phyloP scores from a whole-genome alignment of 2,797 vertebrate species.

The Agapornis canus region DNA sequence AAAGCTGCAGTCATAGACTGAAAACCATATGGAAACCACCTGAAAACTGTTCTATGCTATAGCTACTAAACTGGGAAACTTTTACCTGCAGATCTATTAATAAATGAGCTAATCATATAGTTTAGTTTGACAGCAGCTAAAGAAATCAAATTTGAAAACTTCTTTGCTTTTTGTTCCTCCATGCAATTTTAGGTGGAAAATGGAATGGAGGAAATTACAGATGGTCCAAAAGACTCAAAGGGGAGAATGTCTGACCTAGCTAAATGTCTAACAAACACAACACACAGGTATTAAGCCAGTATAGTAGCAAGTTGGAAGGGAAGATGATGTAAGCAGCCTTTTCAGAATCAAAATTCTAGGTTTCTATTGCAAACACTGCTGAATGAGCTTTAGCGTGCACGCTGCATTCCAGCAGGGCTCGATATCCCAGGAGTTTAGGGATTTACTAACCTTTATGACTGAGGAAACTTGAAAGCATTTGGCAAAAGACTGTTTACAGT shows the following conservation, averaged over 20 bases:
- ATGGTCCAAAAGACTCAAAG: background rate
- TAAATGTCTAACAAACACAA: background rate
- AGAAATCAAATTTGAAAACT: background rate
- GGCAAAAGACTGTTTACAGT: conserved; percentile 62
- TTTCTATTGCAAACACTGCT: conserved; percentile 28
- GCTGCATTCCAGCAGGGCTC: conserved; percentile 50
- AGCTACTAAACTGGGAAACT: background rate
- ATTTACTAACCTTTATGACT: conserved; percentile 67
- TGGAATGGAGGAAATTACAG: background rate
- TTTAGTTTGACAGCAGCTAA: background rate
- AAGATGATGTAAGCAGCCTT: background rate
- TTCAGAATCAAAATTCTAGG: conserved; percentile 12
- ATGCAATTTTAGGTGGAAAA: background rate
- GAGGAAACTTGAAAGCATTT: conserved; percentile 63
- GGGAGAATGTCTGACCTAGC: background rate
- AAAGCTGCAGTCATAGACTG: background rate
- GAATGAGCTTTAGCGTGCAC: conserved; percentile 39
- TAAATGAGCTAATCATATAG: background rate
- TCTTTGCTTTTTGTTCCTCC: background rate
- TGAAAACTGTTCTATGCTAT: background rate
- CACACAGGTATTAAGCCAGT: background rate
- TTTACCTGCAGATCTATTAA: background rate
- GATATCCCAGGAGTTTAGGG: conserved; percentile 59
- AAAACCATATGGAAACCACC: background rate
- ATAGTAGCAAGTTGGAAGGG: background rate